These are phyloP conservation scores for Brachionus manjavacas DNA, from an alignment of 1,140 invertebrate species.

Conservation along the genomic window DNA sequence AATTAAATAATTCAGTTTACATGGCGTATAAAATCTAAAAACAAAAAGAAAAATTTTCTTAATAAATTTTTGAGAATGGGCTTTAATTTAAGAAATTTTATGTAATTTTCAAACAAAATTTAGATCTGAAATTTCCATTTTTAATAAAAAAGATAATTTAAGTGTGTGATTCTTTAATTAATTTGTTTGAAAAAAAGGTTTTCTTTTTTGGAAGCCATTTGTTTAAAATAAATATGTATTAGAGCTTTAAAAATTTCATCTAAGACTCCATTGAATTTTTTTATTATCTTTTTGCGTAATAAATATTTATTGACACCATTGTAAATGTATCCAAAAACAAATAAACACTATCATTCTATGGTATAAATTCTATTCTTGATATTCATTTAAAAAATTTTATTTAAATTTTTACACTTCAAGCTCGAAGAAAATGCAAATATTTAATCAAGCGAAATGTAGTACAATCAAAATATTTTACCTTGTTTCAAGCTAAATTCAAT, in stretches of 20 bases:
- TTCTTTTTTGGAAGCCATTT: no score
- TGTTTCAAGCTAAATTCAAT: not conserved
- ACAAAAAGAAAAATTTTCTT: not conserved
- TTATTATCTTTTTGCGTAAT: not conserved
- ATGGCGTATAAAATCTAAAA: not conserved
- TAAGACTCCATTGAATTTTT: not conserved
- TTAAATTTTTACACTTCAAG: not conserved
- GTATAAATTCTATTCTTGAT: not conserved
- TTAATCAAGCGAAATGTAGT: not conserved
- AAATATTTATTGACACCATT: constrained; percentile 17
- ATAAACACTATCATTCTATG: not conserved
- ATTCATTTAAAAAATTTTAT: not conserved
- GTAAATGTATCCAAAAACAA: constrained; percentile 24
- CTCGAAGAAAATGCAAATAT: not conserved
- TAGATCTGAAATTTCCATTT: no score
- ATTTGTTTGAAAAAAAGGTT: no score
- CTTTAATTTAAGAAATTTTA: no score
- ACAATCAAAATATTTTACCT: constrained; percentile 3
- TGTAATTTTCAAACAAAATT: no score
- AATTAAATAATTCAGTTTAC: not conserved
- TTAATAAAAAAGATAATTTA: no score
- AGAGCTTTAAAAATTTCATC: no score
- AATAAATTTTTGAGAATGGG: no score
- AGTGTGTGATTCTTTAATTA: no score
- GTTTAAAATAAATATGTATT: no score